Evolutionary conservation across 2,888 invertebrate genomes (phyloP).

Genomic region (Octonoba sinensis): DNA sequence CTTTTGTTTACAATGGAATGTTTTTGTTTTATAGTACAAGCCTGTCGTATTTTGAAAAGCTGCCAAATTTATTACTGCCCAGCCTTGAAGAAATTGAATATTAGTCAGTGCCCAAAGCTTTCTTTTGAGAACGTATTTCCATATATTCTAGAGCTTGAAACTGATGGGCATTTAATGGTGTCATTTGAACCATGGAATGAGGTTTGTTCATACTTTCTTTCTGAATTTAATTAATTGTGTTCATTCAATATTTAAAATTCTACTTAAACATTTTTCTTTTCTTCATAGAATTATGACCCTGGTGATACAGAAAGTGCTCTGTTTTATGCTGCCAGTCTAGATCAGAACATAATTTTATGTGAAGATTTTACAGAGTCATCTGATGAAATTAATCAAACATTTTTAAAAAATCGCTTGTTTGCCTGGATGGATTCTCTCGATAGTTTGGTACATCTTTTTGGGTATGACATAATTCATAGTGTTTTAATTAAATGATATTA

Average conservation of each 20-base stretch:
- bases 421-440: conserved; percentile 24
- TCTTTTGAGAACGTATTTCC: conserved; percentile 2
- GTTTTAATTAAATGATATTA: too few species aligned
- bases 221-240: background rate
- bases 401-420: conserved; percentile 31
- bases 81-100: conserved; percentile 25
- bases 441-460: too few species aligned
- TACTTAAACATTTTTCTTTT: background rate
- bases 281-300: conserved; percentile 43
- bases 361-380: conserved; percentile 37
- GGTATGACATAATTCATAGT: too few species aligned
- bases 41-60: conserved; percentile 56
- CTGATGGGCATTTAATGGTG: conserved; percentile 22
- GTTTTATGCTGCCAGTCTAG: conserved; percentile 25
- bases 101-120: conserved; percentile 57
- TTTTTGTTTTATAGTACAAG: conserved; percentile 43
- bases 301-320: conserved; percentile 24
- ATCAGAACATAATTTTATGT: conserved; percentile 27
- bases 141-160: conserved; percentile 18
- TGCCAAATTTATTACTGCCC: conserved; percentile 39
- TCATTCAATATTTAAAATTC: background rate
- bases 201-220: conserved; percentile 16
- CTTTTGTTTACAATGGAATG: background rate
- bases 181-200: conserved; percentile 53
- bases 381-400: conserved; percentile 30